A percentile compares a stretch with the other conserved stretches of the same genome.
phyloP scores from a whole-genome alignment of 2,888 invertebrate species.

The Penaeus monodon region DNA sequence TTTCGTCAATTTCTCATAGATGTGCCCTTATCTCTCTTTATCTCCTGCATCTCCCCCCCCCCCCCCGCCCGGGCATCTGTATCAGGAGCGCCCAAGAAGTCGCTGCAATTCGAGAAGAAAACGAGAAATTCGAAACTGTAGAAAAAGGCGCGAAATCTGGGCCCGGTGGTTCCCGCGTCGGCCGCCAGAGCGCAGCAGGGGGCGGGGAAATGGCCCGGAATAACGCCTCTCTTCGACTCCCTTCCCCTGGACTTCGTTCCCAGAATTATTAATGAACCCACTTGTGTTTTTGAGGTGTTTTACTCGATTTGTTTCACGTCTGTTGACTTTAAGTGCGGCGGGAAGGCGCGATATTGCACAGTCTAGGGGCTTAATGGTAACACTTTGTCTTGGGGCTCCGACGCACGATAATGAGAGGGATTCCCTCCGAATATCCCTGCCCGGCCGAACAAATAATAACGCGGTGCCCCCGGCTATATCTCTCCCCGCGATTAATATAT shows the following conservation, averaged over 20 bases:
- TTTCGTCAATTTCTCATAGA: no score
- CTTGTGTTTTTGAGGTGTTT: no score
- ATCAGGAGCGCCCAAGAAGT: no score
- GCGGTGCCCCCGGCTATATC: conserved; percentile 1
- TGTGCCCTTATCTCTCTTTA: no score
- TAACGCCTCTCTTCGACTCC: conserved; percentile 51
- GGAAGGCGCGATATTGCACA: no score
- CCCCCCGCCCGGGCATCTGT: neutral
- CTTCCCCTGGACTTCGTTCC: conserved; percentile 55
- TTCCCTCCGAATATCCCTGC: neutral
- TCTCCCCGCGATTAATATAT: conserved; percentile 34
- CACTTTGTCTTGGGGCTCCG: no score
- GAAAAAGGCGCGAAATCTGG: conserved; percentile 48
- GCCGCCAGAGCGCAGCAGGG: conserved; percentile 61
- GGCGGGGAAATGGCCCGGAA: conserved; percentile 58
- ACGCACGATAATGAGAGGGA: no score
- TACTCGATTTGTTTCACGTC: no score
- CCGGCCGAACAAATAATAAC: neutral
- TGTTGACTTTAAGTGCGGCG: no score
- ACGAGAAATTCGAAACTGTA: conserved; percentile 45
- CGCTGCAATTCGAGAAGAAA: conserved; percentile 44
- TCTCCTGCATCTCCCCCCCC: neutral
- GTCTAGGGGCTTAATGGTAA: no score
- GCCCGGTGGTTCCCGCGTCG: conserved; percentile 50
- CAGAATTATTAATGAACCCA: conserved; percentile 55